Conservation (phyloP, 2,797 vertebrate genomes). For the Okamejei kenojei region DNA sequence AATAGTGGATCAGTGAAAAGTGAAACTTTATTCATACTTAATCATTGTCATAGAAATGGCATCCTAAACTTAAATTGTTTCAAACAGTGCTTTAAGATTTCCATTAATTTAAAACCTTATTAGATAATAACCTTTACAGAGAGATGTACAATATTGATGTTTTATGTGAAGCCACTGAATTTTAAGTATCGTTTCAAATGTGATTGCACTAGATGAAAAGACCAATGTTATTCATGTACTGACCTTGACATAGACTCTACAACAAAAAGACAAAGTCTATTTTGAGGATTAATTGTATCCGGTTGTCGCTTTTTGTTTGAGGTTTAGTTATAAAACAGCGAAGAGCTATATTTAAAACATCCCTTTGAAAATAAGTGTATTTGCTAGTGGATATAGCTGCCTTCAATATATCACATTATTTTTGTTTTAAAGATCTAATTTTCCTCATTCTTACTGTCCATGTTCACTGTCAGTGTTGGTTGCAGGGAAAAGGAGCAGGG, state of each 20-base stretch:
- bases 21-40: conserved; percentile 31
- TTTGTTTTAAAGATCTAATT: neutral
- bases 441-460: neutral
- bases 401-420: neutral
- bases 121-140: neutral
- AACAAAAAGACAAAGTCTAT: neutral
- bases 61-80: neutral
- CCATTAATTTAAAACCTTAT: neutral
- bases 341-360: neutral
- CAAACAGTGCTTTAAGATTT: neutral
- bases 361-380: neutral
- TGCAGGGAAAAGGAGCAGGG: neutral
- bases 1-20: conserved; percentile 14
- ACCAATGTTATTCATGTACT: neutral
- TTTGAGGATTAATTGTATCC: neutral
- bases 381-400: neutral
- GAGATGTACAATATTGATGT: neutral
- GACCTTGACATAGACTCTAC: neutral
- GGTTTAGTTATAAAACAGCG: neutral
- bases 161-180: neutral
- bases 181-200: neutral
- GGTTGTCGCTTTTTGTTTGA: neutral
- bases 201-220: neutral
- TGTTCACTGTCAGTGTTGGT: neutral
- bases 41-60: neutral